Percentiles rank a stretch among this genome's conserved stretches.
Conservation (phyloP, 2,888 invertebrate species). For the Ophion slaviceki region DNA sequence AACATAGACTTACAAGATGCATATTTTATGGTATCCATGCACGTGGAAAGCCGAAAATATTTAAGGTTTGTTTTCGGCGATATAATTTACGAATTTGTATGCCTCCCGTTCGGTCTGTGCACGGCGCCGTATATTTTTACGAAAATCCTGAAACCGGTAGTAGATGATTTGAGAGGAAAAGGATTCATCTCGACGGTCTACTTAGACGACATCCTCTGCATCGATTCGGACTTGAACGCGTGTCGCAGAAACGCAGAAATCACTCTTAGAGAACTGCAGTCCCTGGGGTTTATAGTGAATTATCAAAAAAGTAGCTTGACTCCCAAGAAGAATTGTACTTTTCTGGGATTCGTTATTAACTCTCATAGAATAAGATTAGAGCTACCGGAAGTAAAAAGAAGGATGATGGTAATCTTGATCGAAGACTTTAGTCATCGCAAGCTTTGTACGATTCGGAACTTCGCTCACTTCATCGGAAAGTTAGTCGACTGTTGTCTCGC, state of each 20-base stretch:
- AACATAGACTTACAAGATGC: constrained; percentile 50
- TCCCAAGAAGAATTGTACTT: constrained; percentile 20
- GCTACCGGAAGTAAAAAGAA: constrained; percentile 20
- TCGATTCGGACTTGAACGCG: constrained; percentile 5
- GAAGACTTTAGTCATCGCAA: not conserved
- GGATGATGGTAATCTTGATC: not conserved
- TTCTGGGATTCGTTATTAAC: constrained; percentile 37
- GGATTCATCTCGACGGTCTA: constrained; percentile 37
- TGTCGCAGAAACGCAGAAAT: constrained; percentile 12
- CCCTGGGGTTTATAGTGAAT: constrained; percentile 36
- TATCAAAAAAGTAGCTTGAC: constrained; percentile 19
- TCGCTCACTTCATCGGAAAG: not conserved
- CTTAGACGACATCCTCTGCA: constrained; percentile 32
- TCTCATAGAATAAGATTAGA: constrained; percentile 18
- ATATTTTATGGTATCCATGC: constrained; percentile 46
- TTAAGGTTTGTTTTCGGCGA: constrained; percentile 40
- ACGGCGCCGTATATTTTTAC: too few relatives aligned
- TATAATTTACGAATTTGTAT: constrained; percentile 24
- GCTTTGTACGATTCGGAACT: constrained; percentile 4
- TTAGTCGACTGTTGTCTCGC: constrained; percentile 22
- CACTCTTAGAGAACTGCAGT: constrained; percentile 10
- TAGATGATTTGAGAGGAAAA: constrained; percentile 23
- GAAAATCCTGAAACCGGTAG: constrained; percentile 1
- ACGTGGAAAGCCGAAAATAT: constrained; percentile 45
- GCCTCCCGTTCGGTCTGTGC: too few relatives aligned